These are phyloP conservation scores for Musca vetustissima DNA, from an alignment of 1,140 invertebrate genomes.

Conservation along the genomic window DNA sequence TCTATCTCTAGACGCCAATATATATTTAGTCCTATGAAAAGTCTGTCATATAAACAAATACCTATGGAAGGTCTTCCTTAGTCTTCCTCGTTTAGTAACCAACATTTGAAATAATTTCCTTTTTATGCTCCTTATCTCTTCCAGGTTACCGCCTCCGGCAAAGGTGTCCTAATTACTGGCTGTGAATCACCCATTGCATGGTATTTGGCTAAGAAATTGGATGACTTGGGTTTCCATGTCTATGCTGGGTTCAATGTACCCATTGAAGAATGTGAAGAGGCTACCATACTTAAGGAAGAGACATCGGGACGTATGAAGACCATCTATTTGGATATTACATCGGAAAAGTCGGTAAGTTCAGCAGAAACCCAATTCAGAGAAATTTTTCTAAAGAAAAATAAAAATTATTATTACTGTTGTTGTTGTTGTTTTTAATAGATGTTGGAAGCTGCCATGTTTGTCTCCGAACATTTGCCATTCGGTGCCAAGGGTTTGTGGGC, in stretches of 20 bases:
- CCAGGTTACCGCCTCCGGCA: slow-evolving; percentile 75
- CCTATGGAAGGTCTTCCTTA: no score
- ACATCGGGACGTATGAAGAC: slow-evolving; percentile 73
- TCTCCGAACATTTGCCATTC: slow-evolving; percentile 75
- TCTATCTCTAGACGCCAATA: no score
- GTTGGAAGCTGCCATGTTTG: slow-evolving; percentile 71
- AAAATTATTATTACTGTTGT: slow-evolving; percentile 18
- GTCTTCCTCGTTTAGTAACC: no score
- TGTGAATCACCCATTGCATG: slow-evolving; percentile 79
- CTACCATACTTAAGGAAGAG: slow-evolving; percentile 72
- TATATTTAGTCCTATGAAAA: no score
- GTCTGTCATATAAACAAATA: no score
- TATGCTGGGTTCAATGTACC: slow-evolving; percentile 75
- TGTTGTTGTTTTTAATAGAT: no score
- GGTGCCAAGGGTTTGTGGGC: slow-evolving; percentile 82
- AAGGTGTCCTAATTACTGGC: slow-evolving; percentile 81
- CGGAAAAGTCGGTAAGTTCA: slow-evolving; percentile 64
- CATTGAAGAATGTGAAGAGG: slow-evolving; percentile 65
- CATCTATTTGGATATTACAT: slow-evolving; percentile 74
- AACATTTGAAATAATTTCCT: no score
- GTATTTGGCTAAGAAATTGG: slow-evolving; percentile 71
- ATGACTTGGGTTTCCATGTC: slow-evolving; percentile 79
- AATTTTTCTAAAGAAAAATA: neutral
- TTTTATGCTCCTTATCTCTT: neutral
- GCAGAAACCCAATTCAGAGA: neutral